Evolutionary conservation across 2,797 vertebrate genomes (phyloP), one percentile per base, ranked within the genome.

Genomic region (Lutjanus argentimaculatus): DNA sequence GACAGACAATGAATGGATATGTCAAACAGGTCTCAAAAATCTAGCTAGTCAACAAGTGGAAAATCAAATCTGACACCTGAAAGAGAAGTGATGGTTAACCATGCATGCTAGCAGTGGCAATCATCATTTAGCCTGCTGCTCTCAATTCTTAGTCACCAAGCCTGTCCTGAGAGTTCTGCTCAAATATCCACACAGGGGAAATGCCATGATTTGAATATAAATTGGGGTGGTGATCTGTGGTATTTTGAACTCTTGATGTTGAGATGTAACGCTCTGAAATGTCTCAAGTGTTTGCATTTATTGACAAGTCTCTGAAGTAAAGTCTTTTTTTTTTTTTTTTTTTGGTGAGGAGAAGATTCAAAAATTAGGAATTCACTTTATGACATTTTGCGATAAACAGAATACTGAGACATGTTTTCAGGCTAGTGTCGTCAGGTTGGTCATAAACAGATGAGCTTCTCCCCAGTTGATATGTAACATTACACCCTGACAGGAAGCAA

Each of bases 41-140:
- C 52, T 75, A 48, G 58, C n/a, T 56, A 36, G 72, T 75, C 77
- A 84, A 67, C 58, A 53, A 81, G 77, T 78, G 80, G 45, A 88
- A 92, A 91, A 94, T 92, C 43, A 55, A 61, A 85, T 86, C 13
- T 83, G 88, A 83, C 91, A 85, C 61, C 61, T 88, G 84, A 84
- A 84, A 80, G 70, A 64, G 64, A 62, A 45, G 21, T 22, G 10
- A 42, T 17, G 68, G 61, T 77, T 83, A 91, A 77, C 36, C 68
- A 66, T 63, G 85, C 71, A 58, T 79, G 76, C 48, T 65, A 45
- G 48, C 19, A 42, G 17, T 25, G 56, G 21, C 61, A 66, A 19
- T 81, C 71, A 69, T 79, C 51, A 77, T 81, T 80, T 53, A 77
- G 63, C 49, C 67, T 71, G 30, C 65, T 77, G 55, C 71, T 79